Conservation (phyloP, 2,113 vertebrate genomes). For the Butastur rufipennis region DNA sequence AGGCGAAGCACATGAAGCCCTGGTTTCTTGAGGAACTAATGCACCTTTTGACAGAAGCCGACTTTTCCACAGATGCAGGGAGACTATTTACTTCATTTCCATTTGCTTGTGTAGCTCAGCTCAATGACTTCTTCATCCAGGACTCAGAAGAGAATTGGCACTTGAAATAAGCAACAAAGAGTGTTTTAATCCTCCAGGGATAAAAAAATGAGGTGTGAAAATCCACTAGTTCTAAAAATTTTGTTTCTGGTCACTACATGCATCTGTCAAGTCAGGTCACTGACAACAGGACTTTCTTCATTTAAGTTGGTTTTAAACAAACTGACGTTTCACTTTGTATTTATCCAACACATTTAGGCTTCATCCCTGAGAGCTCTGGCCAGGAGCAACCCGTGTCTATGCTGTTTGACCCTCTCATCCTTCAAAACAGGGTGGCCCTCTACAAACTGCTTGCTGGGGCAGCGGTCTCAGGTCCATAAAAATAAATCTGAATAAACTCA, state of each 20-base stretch:
- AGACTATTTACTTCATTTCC: background rate
- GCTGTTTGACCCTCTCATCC: background rate
- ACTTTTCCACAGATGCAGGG: background rate
- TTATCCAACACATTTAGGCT: background rate
- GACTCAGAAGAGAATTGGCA: background rate
- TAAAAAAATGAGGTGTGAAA: background rate
- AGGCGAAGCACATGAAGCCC: background rate
- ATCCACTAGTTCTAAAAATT: background rate
- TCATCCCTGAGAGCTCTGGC: background rate
- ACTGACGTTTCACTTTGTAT: background rate
- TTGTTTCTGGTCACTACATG: background rate
- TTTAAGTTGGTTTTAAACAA: background rate
- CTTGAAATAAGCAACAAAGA: background rate
- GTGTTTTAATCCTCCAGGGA: background rate
- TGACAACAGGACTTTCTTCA: background rate
- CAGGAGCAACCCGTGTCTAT: accelerated
- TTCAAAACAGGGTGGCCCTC: background rate
- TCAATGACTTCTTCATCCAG: background rate
- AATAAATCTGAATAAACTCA: background rate
- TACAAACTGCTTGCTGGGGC: background rate
- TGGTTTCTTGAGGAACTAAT: background rate
- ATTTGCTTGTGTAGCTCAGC: background rate
- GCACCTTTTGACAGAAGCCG: background rate
- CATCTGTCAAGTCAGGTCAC: background rate
- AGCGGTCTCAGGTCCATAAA: background rate